These are phyloP conservation scores for Pyrrhura leucotis DNA, from an alignment of 2,797 vertebrate genomes.

Conservation along the genomic window DNA sequence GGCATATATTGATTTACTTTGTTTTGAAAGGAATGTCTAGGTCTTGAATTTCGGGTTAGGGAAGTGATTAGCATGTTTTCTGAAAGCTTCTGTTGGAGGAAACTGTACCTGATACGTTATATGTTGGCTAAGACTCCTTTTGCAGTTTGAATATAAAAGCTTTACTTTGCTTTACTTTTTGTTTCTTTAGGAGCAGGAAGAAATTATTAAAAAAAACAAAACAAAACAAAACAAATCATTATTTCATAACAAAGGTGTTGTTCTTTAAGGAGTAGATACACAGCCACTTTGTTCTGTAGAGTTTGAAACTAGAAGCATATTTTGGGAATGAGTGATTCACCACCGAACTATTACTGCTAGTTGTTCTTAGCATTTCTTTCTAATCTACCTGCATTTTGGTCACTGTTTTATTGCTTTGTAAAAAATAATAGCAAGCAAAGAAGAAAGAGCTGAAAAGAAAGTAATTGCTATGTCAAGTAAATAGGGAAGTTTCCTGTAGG, in stretches of 20 bases:
- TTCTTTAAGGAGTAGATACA: neutral
- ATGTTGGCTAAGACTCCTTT: neutral
- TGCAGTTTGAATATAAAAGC: neutral
- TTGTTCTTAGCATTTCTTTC: neutral
- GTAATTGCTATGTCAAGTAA: neutral
- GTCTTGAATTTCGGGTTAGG: neutral
- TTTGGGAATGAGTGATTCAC: neutral
- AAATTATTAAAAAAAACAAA: neutral
- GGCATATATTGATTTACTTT: neutral
- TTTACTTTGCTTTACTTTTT: neutral
- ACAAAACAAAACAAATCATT: neutral
- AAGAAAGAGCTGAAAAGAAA: neutral
- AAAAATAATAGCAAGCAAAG: neutral
- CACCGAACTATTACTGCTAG: neutral
- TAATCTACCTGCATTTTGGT: neutral
- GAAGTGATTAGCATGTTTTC: neutral
- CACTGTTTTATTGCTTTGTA: neutral
- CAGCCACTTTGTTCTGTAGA: neutral
- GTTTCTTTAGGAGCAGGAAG: neutral
- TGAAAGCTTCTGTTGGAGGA: neutral
- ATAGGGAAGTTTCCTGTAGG: neutral
- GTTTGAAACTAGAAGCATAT: neutral
- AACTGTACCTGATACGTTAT: neutral
- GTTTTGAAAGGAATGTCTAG: neutral
- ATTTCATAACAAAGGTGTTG: neutral